Evolutionary conservation across 2,113 vertebrate species (phyloP), one percentile per base, ranked within the genome.

Genomic region (Progne subis): DNA sequence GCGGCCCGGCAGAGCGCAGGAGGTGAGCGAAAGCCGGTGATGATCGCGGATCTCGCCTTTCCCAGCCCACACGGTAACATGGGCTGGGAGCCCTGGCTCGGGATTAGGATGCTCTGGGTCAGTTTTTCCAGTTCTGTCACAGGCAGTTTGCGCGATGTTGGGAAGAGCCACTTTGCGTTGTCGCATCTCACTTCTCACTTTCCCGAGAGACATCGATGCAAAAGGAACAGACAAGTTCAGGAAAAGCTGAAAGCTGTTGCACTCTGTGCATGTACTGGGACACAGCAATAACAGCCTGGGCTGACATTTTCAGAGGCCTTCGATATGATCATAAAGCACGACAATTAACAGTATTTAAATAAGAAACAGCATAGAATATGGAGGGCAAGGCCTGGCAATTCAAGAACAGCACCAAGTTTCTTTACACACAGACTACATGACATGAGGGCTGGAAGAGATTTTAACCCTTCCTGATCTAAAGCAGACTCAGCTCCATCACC

Each of bases 1-100:
- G 3, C 44, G 26, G 82, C 56, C 46, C 11, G 23, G 29, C 46
- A 4, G 7, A 50, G 32, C 2, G 0, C 46, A 2, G 6, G 9
- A 8, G 24, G 12, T 5, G 9, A 39, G 11, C 2, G 2, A 34
- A 29, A 57, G 44, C 23, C 0, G 1, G 2, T 0, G 1, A 25
- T 1, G 0, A 31, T 19, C 4, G 8, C 16, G 26, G 6, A 13
- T 13, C 29, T 12, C 56, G 14, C 23, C n/a, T 44, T 47, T 32
- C 34, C 57, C 79, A 47, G 23, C 32, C 31, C 21, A 20, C 2
- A 2, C 3, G 5, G 56, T 9, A 43, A 14, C 15, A 32, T 2
- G 11, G 47, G 11, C 50, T 0, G 0, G 26, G 18, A 70, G 53
- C 55, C 52, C n/a, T 15, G 50, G 50, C 9, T 29, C 23, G 64